These are phyloP conservation scores for Dysmachus trigonus DNA, from an alignment of 2,888 invertebrate genomes.

Conservation along the genomic window DNA sequence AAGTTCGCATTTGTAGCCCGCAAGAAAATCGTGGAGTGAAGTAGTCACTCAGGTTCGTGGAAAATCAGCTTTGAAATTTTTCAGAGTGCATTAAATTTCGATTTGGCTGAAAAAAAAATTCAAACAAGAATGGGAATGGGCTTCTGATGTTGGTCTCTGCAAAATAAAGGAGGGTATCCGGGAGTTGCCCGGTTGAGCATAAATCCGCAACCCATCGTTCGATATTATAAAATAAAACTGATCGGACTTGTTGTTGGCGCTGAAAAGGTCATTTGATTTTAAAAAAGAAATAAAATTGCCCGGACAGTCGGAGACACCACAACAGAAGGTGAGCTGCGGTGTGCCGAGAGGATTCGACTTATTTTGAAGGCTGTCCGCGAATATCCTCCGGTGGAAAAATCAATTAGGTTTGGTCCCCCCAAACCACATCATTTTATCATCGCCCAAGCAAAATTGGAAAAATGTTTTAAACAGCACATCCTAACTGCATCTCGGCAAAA, in stretches of 20 bases:
- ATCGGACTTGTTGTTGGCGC: neutral
- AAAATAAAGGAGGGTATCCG: neutral
- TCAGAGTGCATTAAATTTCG: neutral
- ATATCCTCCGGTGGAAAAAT: neutral
- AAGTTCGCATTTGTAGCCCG: neutral
- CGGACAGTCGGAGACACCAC: neutral
- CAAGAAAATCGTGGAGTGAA: neutral
- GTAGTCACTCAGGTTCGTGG: neutral
- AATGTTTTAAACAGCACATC: neutral
- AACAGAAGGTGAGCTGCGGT: neutral
- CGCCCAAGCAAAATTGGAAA: neutral
- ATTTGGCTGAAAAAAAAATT: neutral
- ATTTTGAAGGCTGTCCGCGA: neutral
- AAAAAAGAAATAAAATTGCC: neutral
- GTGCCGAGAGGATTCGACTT: neutral
- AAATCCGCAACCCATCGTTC: neutral
- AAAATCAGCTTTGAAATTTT: neutral
- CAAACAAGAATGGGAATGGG: neutral
- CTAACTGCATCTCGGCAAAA: neutral
- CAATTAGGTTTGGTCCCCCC: neutral
- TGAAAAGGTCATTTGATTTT: neutral
- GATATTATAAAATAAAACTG: neutral
- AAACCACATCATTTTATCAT: neutral
- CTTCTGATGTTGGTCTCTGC: neutral
- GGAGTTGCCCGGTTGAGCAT: neutral